Conservation (phyloP, 2,888 invertebrate genomes). For the Catotricha subobsoleta region DNA sequence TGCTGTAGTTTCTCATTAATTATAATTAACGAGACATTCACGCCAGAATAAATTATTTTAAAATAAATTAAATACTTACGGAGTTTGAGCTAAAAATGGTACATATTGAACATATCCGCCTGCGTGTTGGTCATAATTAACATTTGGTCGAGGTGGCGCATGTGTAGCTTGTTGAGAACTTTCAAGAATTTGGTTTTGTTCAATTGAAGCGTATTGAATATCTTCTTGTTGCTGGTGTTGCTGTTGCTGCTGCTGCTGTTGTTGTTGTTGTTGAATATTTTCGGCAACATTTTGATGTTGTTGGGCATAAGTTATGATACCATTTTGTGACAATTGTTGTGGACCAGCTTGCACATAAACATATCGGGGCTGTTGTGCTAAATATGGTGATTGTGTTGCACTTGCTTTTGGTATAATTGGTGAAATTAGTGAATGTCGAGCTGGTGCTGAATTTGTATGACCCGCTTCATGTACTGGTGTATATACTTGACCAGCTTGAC, state of each 20-base stretch:
- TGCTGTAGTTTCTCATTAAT: too few species aligned
- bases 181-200: neutral
- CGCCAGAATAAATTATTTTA: neutral
- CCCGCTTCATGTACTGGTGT: slow-evolving; percentile 11
- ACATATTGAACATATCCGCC: slow-evolving; percentile 9
- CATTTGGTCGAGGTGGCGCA: neutral
- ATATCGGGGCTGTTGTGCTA: slow-evolving; percentile 12
- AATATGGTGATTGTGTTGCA: slow-evolving; percentile 5
- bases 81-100: slow-evolving; percentile 10
- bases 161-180: neutral
- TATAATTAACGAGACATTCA: too few species aligned
- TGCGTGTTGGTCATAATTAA: neutral
- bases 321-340: slow-evolving; percentile 5
- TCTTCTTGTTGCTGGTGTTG: slow-evolving; percentile 8
- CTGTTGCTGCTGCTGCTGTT: slow-evolving; percentile 8
- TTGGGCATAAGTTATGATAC: neutral
- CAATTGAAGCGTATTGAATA: neutral
- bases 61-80: slow-evolving; percentile 11
- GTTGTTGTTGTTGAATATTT: slow-evolving; percentile 7
- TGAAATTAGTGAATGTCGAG: slow-evolving; percentile 8
- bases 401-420: slow-evolving; percentile 7
- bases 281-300: neutral
- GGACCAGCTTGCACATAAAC: slow-evolving; percentile 12
- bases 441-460: slow-evolving; percentile 10
- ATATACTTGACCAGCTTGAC: too few species aligned